Base-by-base conservation (phyloP, 2,797 vertebrate species). In the Melanotaenia pygmaea region DNA sequence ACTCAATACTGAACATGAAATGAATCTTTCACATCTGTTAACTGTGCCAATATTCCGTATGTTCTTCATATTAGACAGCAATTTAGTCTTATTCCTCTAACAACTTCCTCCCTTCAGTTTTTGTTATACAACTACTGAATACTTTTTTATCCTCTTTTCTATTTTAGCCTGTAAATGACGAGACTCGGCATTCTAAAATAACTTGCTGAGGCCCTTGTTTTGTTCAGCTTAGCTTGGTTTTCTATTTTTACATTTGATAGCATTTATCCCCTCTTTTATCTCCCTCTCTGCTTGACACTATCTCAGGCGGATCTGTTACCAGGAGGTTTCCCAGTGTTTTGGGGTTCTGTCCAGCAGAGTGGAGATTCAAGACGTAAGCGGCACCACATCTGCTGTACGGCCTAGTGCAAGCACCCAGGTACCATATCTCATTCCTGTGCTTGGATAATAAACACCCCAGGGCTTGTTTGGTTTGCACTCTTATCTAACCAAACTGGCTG, bases 381-480 rank as follows among this genome's bases (percentile, higher is more conserved):
- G 98, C 18, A 96, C 96, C 66, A 99, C 97, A 4, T 96, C 97
- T 0, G 96, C 96, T 0, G 95, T 99, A 37, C 94, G 98, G 62
- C 97, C 97, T 83, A 99, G 98, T 0, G 98, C 98, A 18, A 99
- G 98, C 94, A 99, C 98, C 66, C 98, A 99, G 98, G 98, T 99
- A 84, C 51, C 2, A 22, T 43, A 65, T 54, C 63, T 38, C 10
- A 4, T 0, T 47, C 53, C 63, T 69, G 22, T 74, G 61, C 51
- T 64, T 4, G 4, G 65, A 76, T 76, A 58, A 67, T 61, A 72
- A 80, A 68, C 57, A 76, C 74, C 74, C 50, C 9, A 37, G 64
- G 77, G 72, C 69, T 67, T 72, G 66, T 82, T 76, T 86, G 73
- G 75, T 77, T 74, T 70, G 59, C 28, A 5, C 59, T 59, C 58